Conservation (phyloP, 2,888 invertebrate genomes). For the Rhagonycha lutea region DNA sequence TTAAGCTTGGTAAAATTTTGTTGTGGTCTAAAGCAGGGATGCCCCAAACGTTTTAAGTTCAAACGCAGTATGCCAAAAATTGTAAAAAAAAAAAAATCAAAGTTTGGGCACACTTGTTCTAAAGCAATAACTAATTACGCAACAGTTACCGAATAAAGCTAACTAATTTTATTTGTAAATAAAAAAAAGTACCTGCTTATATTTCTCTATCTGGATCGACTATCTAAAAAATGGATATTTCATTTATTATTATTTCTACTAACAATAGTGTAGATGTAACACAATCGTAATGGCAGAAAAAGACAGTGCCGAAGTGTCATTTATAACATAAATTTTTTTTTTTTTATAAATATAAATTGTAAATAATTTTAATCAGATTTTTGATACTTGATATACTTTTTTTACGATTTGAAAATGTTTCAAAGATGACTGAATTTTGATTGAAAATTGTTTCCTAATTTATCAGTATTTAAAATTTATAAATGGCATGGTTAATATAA, state of each 20-base stretch:
- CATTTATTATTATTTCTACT: neutral
- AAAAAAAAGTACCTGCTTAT: neutral
- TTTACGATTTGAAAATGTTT: neutral
- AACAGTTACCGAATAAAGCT: neutral
- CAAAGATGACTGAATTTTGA: neutral
- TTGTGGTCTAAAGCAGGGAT: neutral
- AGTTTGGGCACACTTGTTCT: neutral
- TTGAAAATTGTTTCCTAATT: neutral
- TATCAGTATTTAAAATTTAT: constrained; percentile 1
- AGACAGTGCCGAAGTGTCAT: constrained; percentile 1
- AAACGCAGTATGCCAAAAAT: neutral
- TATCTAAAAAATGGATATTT: neutral
- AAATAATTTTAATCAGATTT: neutral
- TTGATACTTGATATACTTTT: neutral
- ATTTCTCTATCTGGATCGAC: neutral
- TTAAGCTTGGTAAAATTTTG: neutral
- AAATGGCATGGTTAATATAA: neutral
- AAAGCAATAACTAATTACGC: neutral
- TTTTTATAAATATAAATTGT: constrained; percentile 25
- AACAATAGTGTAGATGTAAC: constrained; percentile 1
- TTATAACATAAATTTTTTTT: constrained; percentile 31
- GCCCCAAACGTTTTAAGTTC: neutral
- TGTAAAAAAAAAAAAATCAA: neutral
- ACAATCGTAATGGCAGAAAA: neutral
- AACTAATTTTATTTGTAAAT: neutral